Percentiles rank a stretch among this genome's conserved stretches.
Conservation (phyloP, 2,797 vertebrate genomes). For the Hydrolagus colliei region DNA sequence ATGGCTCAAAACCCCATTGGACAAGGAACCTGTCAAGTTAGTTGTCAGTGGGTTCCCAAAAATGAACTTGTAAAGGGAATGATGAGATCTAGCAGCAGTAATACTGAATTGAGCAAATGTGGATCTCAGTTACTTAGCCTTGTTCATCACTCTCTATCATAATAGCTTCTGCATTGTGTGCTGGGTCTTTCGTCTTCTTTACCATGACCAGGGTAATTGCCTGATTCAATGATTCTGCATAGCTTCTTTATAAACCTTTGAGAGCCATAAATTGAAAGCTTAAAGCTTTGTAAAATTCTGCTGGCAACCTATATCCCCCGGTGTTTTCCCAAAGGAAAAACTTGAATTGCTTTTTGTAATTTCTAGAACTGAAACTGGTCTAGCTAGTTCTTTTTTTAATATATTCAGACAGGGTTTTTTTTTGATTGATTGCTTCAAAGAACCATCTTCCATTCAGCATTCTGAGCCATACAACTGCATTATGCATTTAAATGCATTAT, state of each 20-base stretch:
- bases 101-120: neutral
- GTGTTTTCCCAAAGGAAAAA: conserved; percentile 3
- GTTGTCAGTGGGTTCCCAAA: too few species aligned
- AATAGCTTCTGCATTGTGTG: neutral
- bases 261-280: neutral
- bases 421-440: conserved; percentile 20
- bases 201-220: neutral
- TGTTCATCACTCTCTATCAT: neutral
- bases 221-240: neutral
- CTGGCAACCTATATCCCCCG: neutral
- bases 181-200: neutral
- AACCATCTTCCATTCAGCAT: conserved; percentile 2
- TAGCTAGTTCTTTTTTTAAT: neutral
- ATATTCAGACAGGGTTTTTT: conserved; percentile 2
- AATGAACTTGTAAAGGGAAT: too few species aligned
- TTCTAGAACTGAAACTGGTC: neutral
- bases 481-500: conserved; percentile 15
- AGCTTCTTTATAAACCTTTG: neutral
- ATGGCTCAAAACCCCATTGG: too few species aligned
- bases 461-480: conserved; percentile 15
- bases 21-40: too few species aligned
- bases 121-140: neutral
- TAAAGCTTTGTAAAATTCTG: neutral
- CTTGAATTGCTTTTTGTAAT: conserved; percentile 16
- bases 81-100: neutral